A percentile compares a stretch with the other conserved stretches of the same genome.
These are phyloP conservation scores for Megastigmus dorsalis DNA, from an alignment of 2,888 invertebrate genomes.

Conservation along the genomic window DNA sequence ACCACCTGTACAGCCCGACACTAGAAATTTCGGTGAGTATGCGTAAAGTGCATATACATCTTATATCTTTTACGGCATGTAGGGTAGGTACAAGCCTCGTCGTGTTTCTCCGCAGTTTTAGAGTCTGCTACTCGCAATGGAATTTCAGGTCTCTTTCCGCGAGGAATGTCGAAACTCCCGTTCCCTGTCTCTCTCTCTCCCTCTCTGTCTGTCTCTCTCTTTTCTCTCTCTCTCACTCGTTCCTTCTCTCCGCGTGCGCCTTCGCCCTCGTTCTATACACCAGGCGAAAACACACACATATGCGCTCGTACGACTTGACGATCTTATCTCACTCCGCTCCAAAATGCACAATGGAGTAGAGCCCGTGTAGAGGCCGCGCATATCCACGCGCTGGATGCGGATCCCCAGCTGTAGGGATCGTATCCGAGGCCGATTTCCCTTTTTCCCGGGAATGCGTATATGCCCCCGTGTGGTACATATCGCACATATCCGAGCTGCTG, in stretches of 20 bases:
- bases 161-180: constrained; percentile 45
- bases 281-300: too few species aligned
- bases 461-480: too few species aligned
- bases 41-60: neutral
- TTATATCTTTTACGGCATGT: too few species aligned
- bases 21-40: constrained; percentile 22
- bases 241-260: neutral
- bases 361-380: too few species aligned
- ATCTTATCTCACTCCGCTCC: too few species aligned
- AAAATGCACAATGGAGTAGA: too few species aligned
- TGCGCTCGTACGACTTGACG: too few species aligned
- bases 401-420: neutral
- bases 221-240: constrained; percentile 24
- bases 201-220: too few species aligned
- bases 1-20: too few species aligned
- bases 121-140: too few species aligned
- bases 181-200: constrained; percentile 29
- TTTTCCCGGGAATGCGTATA: constrained; percentile 32
- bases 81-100: too few species aligned
- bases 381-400: neutral
- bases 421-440: constrained; percentile 12
- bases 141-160: constrained; percentile 32
- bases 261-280: constrained; percentile 3
- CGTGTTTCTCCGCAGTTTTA: neutral
- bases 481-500: neutral